Evolutionary conservation across 2,113 vertebrate genomes (phyloP).

Genomic region (Grammomys surdaster): DNA sequence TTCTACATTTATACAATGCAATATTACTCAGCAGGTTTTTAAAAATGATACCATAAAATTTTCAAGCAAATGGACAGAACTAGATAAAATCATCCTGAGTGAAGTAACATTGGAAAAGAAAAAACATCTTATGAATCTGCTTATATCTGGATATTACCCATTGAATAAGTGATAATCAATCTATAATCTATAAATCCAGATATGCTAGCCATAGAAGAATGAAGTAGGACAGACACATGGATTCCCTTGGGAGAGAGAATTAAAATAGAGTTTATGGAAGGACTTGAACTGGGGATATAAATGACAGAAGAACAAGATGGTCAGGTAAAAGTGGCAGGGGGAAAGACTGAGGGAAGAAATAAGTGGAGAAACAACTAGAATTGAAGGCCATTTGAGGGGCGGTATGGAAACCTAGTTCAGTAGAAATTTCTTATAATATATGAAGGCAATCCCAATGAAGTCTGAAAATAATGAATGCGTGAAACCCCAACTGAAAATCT

Average conservation of each 20-base stretch:
- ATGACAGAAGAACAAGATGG: not conserved
- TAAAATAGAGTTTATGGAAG: not conserved
- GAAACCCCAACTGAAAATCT: not conserved
- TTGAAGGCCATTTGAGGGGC: not conserved
- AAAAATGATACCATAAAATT: not conserved
- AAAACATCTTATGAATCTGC: not conserved
- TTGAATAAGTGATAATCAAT: not conserved
- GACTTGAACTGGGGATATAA: rapidly evolving
- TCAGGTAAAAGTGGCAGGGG: not conserved
- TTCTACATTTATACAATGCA: not conserved
- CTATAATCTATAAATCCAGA: not conserved
- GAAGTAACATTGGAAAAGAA: not conserved
- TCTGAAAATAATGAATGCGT: not conserved
- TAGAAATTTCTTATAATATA: not conserved
- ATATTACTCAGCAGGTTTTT: not conserved
- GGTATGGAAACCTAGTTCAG: not conserved
- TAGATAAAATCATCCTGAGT: not conserved
- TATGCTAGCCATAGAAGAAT: not conserved
- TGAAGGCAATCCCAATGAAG: not conserved
- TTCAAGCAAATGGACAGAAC: not conserved
- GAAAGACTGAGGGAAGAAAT: no score
- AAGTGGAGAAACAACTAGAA: no score
- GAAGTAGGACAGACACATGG: no score
- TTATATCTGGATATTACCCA: not conserved
- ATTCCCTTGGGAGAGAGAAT: not conserved